Evolutionary conservation across 2,888 invertebrate species (phyloP), one percentile per base, ranked within the genome.

Genomic region (Nineta flava): DNA sequence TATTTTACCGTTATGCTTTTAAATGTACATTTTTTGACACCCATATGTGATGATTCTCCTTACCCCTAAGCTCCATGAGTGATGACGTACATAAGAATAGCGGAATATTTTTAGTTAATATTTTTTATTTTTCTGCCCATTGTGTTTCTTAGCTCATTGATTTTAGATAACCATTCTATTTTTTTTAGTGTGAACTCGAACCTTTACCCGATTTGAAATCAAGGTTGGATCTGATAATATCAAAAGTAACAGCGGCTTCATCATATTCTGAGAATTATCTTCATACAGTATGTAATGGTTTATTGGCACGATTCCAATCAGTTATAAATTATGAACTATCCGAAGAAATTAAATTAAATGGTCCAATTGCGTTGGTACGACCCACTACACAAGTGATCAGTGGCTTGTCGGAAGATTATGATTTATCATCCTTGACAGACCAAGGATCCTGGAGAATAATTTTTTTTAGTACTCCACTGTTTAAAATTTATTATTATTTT

Each of bases 361-460:
- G 81, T 0, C 71, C 76, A 0, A 72, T 83, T 2, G 68, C 72
- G 2, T 67, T 85, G 15, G 60, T 84, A 1, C 75, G 81, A 53
- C 81, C 84, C 0, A 75, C 75, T 12, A 72, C 74, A 17, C 70
- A 74, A 1, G 64, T 73, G 0, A 57, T 73, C 12, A 61, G 73
- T 10, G 68, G 69, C 1, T 61, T 74, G 2, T 75, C 76, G 46
- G 76, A 79, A 32, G 81, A 83, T 59, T 84, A 85, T 57, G 78
- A 77, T 15, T 62, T 86, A 0, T 72, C 75, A 1, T 71, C 74
- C 61, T 62, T 73, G 17, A 78, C 79, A 0, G 71, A 72, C 21
- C 69, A 71, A 1, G 68, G 69, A 2, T 26, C n/a, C 3, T 26
- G 5, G 12, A 26, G 2, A 9, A 72, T 83, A 0, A n/a, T n/a